Evolutionary conservation across 2,113 vertebrate genomes (phyloP).

Genomic region (Cyanoderma ruficeps): DNA sequence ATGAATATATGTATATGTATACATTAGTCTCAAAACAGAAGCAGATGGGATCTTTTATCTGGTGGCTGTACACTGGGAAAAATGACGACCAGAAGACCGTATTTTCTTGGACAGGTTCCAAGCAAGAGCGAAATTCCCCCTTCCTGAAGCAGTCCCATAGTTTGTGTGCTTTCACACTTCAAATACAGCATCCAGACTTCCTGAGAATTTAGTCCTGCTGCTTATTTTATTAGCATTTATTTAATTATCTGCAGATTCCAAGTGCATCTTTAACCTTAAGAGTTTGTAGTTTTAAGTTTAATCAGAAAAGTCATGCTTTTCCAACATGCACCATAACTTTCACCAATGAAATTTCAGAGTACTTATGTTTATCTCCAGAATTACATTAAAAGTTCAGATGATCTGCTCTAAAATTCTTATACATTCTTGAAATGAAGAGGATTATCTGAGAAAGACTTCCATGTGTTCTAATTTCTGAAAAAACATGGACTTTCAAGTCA

Average conservation of each 20-base stretch:
- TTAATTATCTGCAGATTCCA: neutral
- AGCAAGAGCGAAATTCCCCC: neutral
- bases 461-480: neutral
- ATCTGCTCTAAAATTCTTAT: neutral
- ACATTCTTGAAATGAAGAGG: neutral
- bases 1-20: neutral
- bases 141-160: neutral
- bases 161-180: neutral
- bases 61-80: neutral
- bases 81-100: rapidly evolving
- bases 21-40: neutral
- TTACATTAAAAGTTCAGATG: neutral
- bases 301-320: neutral
- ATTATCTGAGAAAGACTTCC: neutral
- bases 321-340: neutral
- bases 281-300: neutral
- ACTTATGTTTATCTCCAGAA: neutral
- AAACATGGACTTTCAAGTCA: neutral
- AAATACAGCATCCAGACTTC: neutral
- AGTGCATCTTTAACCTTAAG: neutral
- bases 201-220: neutral
- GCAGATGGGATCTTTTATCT: neutral
- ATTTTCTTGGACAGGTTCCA: neutral
- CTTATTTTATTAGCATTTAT: neutral
- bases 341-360: neutral